Conservation (phyloP, 2,888 invertebrate species). For the Diarsia mendica region DNA sequence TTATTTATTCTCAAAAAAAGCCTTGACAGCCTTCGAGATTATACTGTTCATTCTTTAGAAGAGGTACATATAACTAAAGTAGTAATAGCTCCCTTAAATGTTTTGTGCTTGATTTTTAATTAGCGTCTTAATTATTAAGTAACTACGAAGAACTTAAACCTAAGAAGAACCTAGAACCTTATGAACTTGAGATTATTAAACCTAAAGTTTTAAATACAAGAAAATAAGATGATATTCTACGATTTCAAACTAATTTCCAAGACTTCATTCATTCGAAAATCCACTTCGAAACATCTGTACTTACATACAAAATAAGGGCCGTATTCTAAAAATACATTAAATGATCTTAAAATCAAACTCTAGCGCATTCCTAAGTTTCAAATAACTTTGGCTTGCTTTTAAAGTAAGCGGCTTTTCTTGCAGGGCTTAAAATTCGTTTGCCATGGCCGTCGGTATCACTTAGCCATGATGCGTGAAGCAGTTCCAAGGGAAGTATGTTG, state of each 20-base stretch:
- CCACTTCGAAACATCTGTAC: background rate
- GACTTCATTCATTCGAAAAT: background rate
- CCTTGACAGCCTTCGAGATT: background rate
- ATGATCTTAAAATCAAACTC: conserved; percentile 22
- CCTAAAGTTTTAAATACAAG: background rate
- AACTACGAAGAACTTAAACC: no score
- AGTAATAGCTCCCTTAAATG: background rate
- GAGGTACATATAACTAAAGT: background rate
- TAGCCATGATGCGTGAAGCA: conserved; percentile 62
- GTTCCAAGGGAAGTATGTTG: conserved; percentile 27
- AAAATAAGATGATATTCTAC: no score
- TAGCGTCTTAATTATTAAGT: background rate
- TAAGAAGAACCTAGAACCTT: no score
- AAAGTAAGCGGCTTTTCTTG: conserved; percentile 83
- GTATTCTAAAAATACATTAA: conserved; percentile 23
- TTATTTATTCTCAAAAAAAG: no score
- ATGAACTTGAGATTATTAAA: background rate
- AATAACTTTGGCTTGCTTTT: conserved; percentile 74
- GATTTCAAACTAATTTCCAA: no score
- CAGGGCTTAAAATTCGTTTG: conserved; percentile 64
- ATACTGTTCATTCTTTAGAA: background rate
- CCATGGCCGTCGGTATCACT: conserved; percentile 52
- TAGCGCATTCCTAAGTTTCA: conserved; percentile 49
- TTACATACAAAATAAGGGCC: background rate
- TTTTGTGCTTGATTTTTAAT: background rate